These are phyloP conservation scores for Standfussiana lucernea DNA, from an alignment of 2,888 invertebrate species.

Conservation along the genomic window DNA sequence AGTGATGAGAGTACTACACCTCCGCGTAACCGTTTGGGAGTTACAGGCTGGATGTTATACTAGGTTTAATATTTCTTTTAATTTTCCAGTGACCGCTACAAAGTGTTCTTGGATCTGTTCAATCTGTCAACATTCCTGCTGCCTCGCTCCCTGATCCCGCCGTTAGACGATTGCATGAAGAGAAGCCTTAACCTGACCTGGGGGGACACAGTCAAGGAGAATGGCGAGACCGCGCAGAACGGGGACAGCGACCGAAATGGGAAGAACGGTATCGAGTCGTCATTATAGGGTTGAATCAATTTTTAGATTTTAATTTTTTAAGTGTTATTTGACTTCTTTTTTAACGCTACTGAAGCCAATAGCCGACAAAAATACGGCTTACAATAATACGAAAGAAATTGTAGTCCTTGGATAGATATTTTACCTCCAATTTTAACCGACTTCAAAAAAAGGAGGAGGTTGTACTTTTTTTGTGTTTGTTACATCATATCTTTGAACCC, in stretches of 20 bases:
- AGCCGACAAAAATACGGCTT: not conserved
- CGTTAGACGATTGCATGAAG: slow-evolving; percentile 95
- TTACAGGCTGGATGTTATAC: too few species aligned
- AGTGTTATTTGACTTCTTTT: slow-evolving; percentile 20
- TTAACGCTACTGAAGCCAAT: not conserved
- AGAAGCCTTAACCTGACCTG: slow-evolving; percentile 92
- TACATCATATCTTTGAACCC: too few species aligned
- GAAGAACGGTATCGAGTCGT: slow-evolving; percentile 65
- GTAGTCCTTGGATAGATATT: too few species aligned
- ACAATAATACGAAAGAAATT: too few species aligned
- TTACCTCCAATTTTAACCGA: too few species aligned
- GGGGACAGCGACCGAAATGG: slow-evolving; percentile 18
- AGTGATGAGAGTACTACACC: too few species aligned
- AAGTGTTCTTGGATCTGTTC: slow-evolving; percentile 99
- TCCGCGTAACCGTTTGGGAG: too few species aligned
- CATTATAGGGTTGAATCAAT: slow-evolving; percentile 69
- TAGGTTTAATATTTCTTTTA: not conserved
- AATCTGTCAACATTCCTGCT: slow-evolving; percentile 99
- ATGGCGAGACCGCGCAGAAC: slow-evolving; percentile 41
- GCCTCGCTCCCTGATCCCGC: slow-evolving; percentile 97
- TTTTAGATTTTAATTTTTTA: slow-evolving; percentile 39
- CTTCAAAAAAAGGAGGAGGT: too few species aligned
- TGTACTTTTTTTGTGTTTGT: too few species aligned
- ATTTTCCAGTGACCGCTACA: slow-evolving; percentile 97
- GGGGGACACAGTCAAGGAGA: slow-evolving; percentile 78